Conservation (phyloP, 2,113 vertebrate species). For the Anolis sagrei region DNA sequence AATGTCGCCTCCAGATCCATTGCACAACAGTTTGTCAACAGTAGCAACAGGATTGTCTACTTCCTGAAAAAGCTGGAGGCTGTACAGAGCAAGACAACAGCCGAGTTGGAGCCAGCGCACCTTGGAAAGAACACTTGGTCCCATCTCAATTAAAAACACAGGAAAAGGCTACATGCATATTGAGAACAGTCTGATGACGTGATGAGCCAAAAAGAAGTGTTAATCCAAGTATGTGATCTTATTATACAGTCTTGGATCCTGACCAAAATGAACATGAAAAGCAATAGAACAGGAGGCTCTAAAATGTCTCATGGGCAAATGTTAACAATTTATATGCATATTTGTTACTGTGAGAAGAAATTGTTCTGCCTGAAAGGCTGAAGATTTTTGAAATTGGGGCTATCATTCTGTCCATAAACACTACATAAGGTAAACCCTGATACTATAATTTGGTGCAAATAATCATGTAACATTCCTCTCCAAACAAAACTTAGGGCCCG, state of each 20-base stretch:
- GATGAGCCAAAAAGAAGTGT: neutral
- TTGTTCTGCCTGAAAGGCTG: neutral
- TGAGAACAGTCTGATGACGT: neutral
- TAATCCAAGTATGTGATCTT: neutral
- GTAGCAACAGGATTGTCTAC: neutral
- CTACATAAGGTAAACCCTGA: neutral
- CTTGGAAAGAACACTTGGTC: conserved; percentile 24
- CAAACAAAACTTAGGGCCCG: neutral
- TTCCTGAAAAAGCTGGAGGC: conserved; percentile 13
- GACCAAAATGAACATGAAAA: neutral
- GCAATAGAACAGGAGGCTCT: neutral
- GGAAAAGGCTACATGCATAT: conserved; percentile 8
- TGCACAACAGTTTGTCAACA: neutral
- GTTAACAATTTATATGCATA: neutral
- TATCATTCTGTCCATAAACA: neutral
- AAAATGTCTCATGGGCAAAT: neutral
- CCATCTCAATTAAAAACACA: neutral
- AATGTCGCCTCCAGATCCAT: conserved; percentile 1
- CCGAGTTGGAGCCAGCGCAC: neutral
- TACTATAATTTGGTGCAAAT: neutral
- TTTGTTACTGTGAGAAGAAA: neutral
- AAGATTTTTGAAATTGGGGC: neutral
- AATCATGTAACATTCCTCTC: neutral
- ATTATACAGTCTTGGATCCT: neutral
- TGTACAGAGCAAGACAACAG: neutral